phyloP scores from a whole-genome alignment of 2,888 invertebrate species.

The Piscicola geometra region DNA sequence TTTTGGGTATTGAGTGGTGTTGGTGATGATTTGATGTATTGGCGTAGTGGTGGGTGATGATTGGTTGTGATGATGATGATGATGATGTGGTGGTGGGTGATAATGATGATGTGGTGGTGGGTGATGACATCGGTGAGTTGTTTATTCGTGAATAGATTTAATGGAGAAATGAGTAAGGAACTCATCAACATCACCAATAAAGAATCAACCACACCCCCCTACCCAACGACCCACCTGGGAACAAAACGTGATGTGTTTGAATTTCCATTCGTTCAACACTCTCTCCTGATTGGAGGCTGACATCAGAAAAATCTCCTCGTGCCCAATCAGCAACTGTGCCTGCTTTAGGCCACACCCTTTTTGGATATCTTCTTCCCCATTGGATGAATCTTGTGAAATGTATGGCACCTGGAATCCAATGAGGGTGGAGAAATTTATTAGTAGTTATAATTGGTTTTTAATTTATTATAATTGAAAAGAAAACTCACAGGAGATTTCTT shows the following conservation, averaged over 20 bases:
- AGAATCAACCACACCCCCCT: too few species aligned
- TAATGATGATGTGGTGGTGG: neutral
- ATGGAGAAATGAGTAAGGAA: neutral
- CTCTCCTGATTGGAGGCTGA: neutral
- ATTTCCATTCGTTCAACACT: slow-evolving; percentile 66
- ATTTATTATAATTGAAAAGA: too few species aligned
- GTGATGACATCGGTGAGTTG: neutral
- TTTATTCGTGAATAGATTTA: neutral
- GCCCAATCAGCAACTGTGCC: slow-evolving; percentile 13
- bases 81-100: neutral
- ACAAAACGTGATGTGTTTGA: slow-evolving; percentile 82
- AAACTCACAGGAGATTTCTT: neutral
- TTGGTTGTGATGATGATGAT: neutral
- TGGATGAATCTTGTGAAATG: too few species aligned
- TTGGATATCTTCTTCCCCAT: too few species aligned
- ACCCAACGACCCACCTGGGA: too few species aligned
- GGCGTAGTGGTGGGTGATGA: neutral
- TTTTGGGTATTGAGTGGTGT: too few species aligned
- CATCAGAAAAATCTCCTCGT: slow-evolving; percentile 11
- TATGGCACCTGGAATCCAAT: too few species aligned
- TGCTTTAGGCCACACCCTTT: neutral
- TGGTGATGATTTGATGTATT: neutral
- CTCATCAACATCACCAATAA: too few species aligned
- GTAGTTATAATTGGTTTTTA: too few species aligned
- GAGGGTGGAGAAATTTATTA: too few species aligned